phyloP scores from a whole-genome alignment of 64 coral and sea anemone genomes.

The Actinia equina region DNA sequence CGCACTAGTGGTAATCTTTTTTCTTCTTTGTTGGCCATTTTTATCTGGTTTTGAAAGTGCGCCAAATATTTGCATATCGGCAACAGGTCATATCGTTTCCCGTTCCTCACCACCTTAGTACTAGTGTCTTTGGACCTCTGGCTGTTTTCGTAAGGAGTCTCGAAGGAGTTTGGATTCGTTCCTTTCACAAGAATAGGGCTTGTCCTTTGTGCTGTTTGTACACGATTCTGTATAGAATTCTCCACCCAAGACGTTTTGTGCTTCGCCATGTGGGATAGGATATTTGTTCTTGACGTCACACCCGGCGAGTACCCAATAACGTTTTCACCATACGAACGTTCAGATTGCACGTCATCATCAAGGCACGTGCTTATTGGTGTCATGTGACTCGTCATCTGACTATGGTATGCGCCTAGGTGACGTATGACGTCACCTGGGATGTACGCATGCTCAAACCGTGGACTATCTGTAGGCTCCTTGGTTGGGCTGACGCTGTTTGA shows the following conservation, averaged over 20 bases:
- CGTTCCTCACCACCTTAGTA: slow-evolving; percentile 70
- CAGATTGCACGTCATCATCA: slow-evolving; percentile 32
- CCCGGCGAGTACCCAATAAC: neutral
- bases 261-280: slow-evolving; percentile 86
- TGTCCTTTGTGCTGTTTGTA: slow-evolving; percentile 19
- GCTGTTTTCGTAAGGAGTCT: slow-evolving; percentile 54
- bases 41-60: slow-evolving; percentile 30
- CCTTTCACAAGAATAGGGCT: slow-evolving; percentile 57
- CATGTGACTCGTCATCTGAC: slow-evolving; percentile 22
- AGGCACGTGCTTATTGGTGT: slow-evolving; percentile 4
- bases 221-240: slow-evolving; percentile 46
- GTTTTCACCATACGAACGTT: slow-evolving; percentile 35
- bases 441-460: slow-evolving; percentile 46
- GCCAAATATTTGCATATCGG: slow-evolving; percentile 73
- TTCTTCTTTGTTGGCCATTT: slow-evolving; percentile 13
- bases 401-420: slow-evolving; percentile 16
- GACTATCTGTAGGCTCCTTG: slow-evolving; percentile 15
- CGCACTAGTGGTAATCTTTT: slow-evolving; percentile 52
- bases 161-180: neutral
- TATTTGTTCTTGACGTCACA: slow-evolving; percentile 56
- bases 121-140: slow-evolving; percentile 28
- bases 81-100: slow-evolving; percentile 72
- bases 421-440: slow-evolving; percentile 20
- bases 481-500: slow-evolving; percentile 3
- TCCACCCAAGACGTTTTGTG: slow-evolving; percentile 75